Conservation (phyloP, 2,888 invertebrate genomes). For the Himalopsyche kuldschensis region DNA sequence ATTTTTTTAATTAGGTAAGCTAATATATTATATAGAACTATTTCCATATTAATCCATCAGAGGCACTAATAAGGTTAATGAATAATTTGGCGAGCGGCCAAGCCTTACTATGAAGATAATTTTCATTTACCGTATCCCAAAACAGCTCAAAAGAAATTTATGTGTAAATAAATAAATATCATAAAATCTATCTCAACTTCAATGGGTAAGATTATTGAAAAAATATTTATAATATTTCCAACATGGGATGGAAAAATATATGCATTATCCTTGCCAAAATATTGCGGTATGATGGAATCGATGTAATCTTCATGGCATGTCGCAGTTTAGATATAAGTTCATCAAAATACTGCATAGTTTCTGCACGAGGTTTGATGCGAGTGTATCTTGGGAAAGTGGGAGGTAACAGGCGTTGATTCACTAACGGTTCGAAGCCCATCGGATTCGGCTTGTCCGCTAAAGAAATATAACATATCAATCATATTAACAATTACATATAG, state of each 20-base stretch:
- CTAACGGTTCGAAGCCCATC: constrained; percentile 95
- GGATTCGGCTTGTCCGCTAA: constrained; percentile 72
- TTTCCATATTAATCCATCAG: too few relatives aligned
- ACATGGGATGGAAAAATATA: background rate
- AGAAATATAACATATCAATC: constrained; percentile 24
- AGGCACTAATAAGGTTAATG: too few relatives aligned
- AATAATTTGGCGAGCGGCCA: too few relatives aligned
- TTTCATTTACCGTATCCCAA: too few relatives aligned
- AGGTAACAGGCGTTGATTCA: constrained; percentile 94
- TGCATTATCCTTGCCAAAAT: constrained; percentile 66
- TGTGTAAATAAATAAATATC: too few relatives aligned
- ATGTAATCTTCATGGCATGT: constrained; percentile 79
- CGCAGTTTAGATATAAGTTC: constrained; percentile 80
- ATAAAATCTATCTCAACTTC: too few relatives aligned
- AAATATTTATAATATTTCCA: too few relatives aligned
- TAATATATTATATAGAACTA: too few relatives aligned
- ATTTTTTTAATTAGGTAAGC: too few relatives aligned
- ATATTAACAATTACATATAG: background rate
- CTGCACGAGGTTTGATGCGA: constrained; percentile 77
- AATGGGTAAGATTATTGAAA: too few relatives aligned
- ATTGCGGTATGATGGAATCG: constrained; percentile 76
- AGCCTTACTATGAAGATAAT: too few relatives aligned
- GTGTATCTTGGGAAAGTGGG: constrained; percentile 98
- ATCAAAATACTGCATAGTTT: constrained; percentile 80
- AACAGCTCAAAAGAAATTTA: too few relatives aligned